Evolutionary conservation across 2,888 invertebrate species (phyloP), one percentile per base, ranked within the genome.

Genomic region (Heliconius charithonia): DNA sequence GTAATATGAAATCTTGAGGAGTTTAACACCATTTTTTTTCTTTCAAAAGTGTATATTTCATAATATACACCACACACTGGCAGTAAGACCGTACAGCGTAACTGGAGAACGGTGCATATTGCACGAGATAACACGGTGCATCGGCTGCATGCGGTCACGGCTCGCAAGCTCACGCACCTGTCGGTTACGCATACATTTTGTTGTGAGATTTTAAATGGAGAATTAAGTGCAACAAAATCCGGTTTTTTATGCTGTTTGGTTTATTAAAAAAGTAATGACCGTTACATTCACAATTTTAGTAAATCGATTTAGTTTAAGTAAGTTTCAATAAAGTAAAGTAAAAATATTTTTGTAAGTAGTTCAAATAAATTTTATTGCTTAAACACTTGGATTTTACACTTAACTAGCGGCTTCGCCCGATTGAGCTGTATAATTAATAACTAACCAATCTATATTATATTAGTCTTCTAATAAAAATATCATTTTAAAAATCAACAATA

Each of bases 61-160:
- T 73, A 78, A 73, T 67, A 29, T 67, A 41, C 4, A 25, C 22
- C 37, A 32, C 67, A 41, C 37, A 73, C 37, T 66, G 67, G 70
- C 66, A 29, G 25, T 72, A 62, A 32, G 75, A 67, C 66, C 19
- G 41, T 62, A 27, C 71, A 65, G 19, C 65, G 45, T 66, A 75
- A 80, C 66, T 67, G 66, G 59, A 67, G 67, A 77, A 72, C 72
- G 75, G 51, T 78, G 75, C 78, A 76, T 78, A 80, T 59, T 59
- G 75, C 75, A 73, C 73, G 80, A 80, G 80, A 80, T 80, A 80
- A 72, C 56, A 69, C 56, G 41, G 72, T 59, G 73, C 80, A 80
- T 78, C 67, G 70, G 78, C 76, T 77, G 67, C 63, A 16, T 37
- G 75, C 75, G 81, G 81, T 81, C 81, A 81, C 77, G 81, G 81